Evolutionary conservation across 2,113 vertebrate genomes (phyloP).

Genomic region (Aspidoscelis tigris): DNA sequence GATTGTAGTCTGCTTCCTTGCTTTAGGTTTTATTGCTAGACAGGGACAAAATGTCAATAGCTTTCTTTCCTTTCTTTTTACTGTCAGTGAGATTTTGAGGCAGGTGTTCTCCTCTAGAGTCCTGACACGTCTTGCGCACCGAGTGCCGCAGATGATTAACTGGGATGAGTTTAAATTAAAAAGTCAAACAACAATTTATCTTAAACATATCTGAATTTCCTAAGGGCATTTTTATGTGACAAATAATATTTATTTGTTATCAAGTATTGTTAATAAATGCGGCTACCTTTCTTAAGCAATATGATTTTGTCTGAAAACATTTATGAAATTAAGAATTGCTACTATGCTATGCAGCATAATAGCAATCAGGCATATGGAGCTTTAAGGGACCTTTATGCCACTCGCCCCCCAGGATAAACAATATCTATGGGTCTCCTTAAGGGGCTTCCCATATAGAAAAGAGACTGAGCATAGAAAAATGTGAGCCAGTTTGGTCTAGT

Average conservation of each 20-base stretch:
- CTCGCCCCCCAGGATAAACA: too few relatives aligned
- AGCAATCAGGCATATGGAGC: too few relatives aligned
- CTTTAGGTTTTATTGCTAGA: slow-evolving; percentile 44
- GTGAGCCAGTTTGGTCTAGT: too few relatives aligned
- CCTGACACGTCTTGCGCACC: background rate
- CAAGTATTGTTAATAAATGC: background rate
- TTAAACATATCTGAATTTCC: background rate
- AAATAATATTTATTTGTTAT: background rate
- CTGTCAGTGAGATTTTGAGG: slow-evolving; percentile 15
- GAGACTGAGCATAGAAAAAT: too few relatives aligned
- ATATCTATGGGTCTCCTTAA: too few relatives aligned
- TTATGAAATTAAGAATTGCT: background rate
- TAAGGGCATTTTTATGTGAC: background rate
- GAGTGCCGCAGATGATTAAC: background rate
- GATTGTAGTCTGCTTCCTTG: slow-evolving; percentile 25
- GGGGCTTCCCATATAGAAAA: too few relatives aligned
- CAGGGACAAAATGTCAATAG: slow-evolving; percentile 12
- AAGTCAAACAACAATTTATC: slow-evolving; percentile 4
- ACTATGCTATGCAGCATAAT: background rate
- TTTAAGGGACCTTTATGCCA: too few relatives aligned
- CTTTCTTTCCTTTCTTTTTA: background rate
- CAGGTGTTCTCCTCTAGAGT: background rate
- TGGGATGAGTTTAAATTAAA: slow-evolving; percentile 2
- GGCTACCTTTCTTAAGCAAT: background rate
- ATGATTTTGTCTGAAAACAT: slow-evolving; percentile 7